Conservation (phyloP, 2,888 invertebrate genomes). For the Nymphalis urticae region DNA sequence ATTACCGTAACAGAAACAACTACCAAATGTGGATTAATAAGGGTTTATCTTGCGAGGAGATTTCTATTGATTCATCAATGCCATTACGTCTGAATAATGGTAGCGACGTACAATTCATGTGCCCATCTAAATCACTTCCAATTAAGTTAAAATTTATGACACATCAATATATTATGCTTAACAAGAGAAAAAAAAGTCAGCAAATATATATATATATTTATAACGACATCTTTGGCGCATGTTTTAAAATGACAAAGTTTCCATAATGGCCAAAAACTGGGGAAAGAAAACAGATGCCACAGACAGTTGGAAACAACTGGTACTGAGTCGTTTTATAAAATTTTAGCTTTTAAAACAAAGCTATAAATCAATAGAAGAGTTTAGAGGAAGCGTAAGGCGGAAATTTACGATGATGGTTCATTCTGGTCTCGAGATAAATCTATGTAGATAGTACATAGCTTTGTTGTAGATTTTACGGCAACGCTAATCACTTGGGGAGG, state of each 20-base stretch:
- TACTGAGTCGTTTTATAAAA: constrained; percentile 71
- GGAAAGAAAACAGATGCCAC: constrained; percentile 75
- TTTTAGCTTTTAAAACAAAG: constrained; percentile 75
- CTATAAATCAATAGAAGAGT: constrained; percentile 77
- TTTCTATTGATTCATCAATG: constrained; percentile 39
- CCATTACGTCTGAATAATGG: constrained; percentile 32
- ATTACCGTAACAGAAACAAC: constrained; percentile 39
- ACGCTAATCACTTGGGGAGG: constrained; percentile 54
- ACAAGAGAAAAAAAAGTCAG: not conserved
- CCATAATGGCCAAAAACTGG: constrained; percentile 68
- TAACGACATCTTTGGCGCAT: constrained; percentile 28
- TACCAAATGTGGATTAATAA: constrained; percentile 41
- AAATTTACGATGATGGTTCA: constrained; percentile 72
- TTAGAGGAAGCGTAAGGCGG: constrained; percentile 69
- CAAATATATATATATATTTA: constrained; percentile 6
- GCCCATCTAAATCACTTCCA: constrained; percentile 32
- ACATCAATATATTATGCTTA: not conserved
- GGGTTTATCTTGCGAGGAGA: constrained; percentile 37
- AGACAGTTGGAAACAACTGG: constrained; percentile 79
- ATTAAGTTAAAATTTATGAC: constrained; percentile 21
- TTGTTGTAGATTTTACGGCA: constrained; percentile 64
- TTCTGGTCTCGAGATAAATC: constrained; percentile 64
- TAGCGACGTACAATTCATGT: constrained; percentile 32
- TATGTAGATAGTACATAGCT: constrained; percentile 51
- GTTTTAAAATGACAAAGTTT: constrained; percentile 66